A percentile compares a stretch with the other conserved stretches of the same genome.
These are phyloP conservation scores for Pundamilia nyererei DNA, from an alignment of 2,113 vertebrate genomes.

Conservation along the genomic window DNA sequence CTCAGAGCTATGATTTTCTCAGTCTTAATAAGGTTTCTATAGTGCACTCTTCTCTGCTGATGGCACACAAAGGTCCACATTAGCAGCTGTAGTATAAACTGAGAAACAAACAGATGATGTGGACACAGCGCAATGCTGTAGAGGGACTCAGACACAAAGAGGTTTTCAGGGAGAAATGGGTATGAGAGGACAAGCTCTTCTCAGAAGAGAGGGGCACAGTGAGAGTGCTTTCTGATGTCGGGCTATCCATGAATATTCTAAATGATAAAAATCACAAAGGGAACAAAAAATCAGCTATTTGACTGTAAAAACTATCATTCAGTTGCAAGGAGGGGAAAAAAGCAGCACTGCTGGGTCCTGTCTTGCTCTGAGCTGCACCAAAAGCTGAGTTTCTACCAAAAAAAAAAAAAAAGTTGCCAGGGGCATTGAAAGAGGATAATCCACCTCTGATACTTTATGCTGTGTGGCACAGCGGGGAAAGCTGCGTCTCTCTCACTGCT, in stretches of 20 bases:
- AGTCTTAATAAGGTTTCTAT: background rate
- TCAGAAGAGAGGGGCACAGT: background rate
- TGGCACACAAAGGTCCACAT: background rate
- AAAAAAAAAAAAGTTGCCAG: background rate
- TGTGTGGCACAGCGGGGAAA: background rate
- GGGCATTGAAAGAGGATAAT: background rate
- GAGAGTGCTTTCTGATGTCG: background rate
- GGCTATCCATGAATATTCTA: background rate
- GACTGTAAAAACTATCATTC: background rate
- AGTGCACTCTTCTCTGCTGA: background rate
- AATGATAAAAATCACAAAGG: background rate
- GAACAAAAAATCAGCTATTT: background rate
- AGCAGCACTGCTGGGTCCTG: background rate
- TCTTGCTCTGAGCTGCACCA: background rate
- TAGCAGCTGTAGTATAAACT: background rate
- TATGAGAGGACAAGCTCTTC: background rate
- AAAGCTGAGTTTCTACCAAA: background rate
- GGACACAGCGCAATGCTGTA: constrained; percentile 1
- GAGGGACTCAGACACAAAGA: constrained; percentile 20
- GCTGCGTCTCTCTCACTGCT: background rate
- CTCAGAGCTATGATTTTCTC: background rate
- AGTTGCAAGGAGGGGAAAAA: background rate
- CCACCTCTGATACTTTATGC: background rate
- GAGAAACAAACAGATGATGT: background rate
- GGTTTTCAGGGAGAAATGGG: background rate